Percentiles rank a stretch among this genome's conserved stretches.
Conservation (phyloP, 1,140 invertebrate species). For the Papilio dardanus region DNA sequence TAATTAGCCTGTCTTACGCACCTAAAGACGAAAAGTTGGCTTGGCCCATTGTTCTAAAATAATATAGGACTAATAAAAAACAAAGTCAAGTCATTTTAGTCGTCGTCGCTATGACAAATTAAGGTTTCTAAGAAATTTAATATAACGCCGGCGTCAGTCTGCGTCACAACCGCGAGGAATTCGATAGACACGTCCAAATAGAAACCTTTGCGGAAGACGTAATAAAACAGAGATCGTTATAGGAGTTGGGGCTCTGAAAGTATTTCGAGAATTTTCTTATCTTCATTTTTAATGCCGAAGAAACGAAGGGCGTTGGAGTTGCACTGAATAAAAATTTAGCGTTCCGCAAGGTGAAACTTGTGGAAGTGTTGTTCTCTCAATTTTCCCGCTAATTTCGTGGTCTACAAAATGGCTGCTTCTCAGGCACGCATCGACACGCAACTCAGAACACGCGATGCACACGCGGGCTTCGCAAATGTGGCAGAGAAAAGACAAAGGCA, state of each 20-base stretch:
- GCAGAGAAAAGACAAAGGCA: constrained; percentile 17
- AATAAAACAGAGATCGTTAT: constrained; percentile 53
- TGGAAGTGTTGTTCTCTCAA: constrained; percentile 75
- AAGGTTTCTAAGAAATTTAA: constrained; percentile 33
- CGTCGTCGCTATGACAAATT: no score
- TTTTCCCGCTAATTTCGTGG: constrained; percentile 74
- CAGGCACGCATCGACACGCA: constrained; percentile 65
- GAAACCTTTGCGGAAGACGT: constrained; percentile 47
- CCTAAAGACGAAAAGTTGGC: no score
- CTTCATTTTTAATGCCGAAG: constrained; percentile 41
- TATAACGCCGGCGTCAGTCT: background rate
- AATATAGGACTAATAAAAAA: no score
- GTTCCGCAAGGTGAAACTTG: constrained; percentile 43
- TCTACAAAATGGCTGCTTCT: constrained; percentile 70
- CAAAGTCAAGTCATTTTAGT: background rate
- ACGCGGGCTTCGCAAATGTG: constrained; percentile 28
- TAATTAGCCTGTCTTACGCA: no score
- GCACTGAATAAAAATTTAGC: constrained; percentile 46
- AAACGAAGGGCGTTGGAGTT: constrained; percentile 5
- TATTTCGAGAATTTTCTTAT: constrained; percentile 36
- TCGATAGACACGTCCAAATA: constrained; percentile 59
- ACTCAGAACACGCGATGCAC: constrained; percentile 54
- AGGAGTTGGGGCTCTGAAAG: constrained; percentile 39
- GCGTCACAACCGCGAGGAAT: constrained; percentile 49
- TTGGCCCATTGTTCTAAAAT: no score